Evolutionary conservation across 2,888 invertebrate genomes (phyloP), one percentile per base, ranked within the genome.

Genomic region (Drosophila emarginata): DNA sequence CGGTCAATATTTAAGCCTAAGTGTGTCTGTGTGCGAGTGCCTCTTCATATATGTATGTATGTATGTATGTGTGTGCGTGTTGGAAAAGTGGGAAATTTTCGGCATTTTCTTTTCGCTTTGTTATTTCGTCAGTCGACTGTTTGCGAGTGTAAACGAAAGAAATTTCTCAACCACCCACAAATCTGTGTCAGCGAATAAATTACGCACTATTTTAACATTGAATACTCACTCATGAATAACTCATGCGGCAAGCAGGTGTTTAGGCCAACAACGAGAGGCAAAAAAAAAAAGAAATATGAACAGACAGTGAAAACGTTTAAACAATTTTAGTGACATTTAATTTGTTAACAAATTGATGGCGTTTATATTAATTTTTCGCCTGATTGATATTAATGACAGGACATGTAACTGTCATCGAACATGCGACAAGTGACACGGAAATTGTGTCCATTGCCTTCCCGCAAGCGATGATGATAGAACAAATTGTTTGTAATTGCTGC

Each of bases 1-100:
- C 84, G 87, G 84, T 84, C 88, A 84, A 84, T 84, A 84, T 84
- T 88, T 84, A 61, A 59, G 67, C 56, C 76, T 62, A 72, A 52
- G 45, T 57, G 51, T 37, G 54, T 59, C 58, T 60, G 62, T 52
- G 61, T 58, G n/a, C 50, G 21, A 52, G 12, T 53, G 23, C 53
- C 14, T 67, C 45, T 63, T 36, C 18, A 39, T 32, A 32, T 50
- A 39, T 61, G 50, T 36, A 45, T 65, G 64, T 21, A n/a, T 3
- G 51, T 61, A 23, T 32, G 40, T 28, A 26, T 54, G 40, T 60
- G 52, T 32, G 50, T 63, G 64, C 59, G 60, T 51, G 62, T 62
- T 60, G 40, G 37, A 56, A 64, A 72, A 61, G 58, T 51, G 73
- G 72, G 69, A 72, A 72, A 64, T 72, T 74, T 61, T 54, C 74